Evolutionary conservation across 2,113 vertebrate genomes (phyloP).

Genomic region (Dasypus novemcinctus): DNA sequence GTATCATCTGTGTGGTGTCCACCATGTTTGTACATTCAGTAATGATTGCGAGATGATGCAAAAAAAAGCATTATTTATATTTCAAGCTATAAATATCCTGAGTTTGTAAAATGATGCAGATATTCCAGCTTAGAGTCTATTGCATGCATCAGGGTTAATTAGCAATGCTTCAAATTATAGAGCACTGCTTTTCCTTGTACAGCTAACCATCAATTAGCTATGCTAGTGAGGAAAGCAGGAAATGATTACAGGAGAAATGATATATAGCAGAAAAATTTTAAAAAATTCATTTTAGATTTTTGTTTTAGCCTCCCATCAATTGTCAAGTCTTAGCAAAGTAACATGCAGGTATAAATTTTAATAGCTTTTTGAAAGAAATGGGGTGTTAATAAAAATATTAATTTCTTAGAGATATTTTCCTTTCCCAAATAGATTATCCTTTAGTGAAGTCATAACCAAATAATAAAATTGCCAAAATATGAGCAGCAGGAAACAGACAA

Average conservation of each 20-base stretch:
- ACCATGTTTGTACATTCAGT: neutral
- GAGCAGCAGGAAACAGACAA: neutral
- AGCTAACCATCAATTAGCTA: constrained; percentile 39
- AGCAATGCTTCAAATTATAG: constrained; percentile 56
- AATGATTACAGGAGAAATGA: neutral
- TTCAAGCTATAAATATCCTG: neutral
- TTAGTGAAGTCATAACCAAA: neutral
- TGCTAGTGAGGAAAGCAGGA: constrained; percentile 38
- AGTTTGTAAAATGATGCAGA: neutral
- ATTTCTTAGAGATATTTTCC: neutral
- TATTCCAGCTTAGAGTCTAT: constrained; percentile 15
- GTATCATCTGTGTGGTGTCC: neutral
- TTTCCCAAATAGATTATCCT: neutral
- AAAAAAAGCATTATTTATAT: neutral
- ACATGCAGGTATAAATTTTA: neutral
- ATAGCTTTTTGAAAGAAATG: neutral
- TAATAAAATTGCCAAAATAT: neutral
- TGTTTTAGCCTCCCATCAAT: neutral
- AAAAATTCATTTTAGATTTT: neutral
- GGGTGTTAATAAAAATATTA: neutral
- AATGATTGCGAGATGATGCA: neutral
- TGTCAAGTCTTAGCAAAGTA: neutral
- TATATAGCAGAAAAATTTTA: neutral
- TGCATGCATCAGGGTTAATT: constrained; percentile 38
- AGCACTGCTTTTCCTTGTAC: neutral